Base-by-base conservation (phyloP, 1,140 invertebrate genomes). In the Mycetomoellerius zeteki region DNA sequence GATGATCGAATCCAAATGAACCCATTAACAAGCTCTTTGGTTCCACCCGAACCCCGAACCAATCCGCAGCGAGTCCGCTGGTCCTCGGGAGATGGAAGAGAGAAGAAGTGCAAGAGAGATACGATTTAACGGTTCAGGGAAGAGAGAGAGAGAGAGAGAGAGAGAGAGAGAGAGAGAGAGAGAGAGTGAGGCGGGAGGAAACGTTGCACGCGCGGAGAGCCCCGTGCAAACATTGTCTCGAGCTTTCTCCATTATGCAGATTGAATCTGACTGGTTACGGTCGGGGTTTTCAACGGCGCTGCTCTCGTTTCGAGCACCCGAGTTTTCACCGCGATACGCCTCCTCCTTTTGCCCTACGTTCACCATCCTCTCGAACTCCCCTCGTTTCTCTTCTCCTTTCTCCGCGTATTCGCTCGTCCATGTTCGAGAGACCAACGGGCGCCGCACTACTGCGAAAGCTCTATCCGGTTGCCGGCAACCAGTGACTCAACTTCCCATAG, bases 201-300 rank as follows among this genome's bases (percentile, higher is more conserved):
- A 84, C 72, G 5, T 47, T 56, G 50, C 56, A 47, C 88, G 88
- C 33, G 50, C 73, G 77, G 80, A 60, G 82, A 73, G 78, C 89
- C 77, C 84, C 86, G 92, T 89, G 93, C 94, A 95, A 95, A 95
- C 94, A 95, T 94, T 94, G 93, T 95, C 93, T 93, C 89, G 91
- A 93, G 93, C 92, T 94, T 94, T 93, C 91, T 95, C 94, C 94
- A 95, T 95, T 95, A 95, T 95, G 94, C 92, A 94, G 93, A 95
- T 95, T 95, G 92, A 95, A 94, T 95, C 92, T 92, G 90, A 93
- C 93, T 93, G 94, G 92, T 94, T 92, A 92, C 91, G 90, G 88
- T 87, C 69, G 81, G 84, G 90, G 88, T 90, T 92, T 92, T 92
- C 92, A 91, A 71, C 76, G 84, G 67, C 58, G 47, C 65, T 65